Conservation (phyloP, 2,797 vertebrate genomes). For the Cossypha dichroa region DNA sequence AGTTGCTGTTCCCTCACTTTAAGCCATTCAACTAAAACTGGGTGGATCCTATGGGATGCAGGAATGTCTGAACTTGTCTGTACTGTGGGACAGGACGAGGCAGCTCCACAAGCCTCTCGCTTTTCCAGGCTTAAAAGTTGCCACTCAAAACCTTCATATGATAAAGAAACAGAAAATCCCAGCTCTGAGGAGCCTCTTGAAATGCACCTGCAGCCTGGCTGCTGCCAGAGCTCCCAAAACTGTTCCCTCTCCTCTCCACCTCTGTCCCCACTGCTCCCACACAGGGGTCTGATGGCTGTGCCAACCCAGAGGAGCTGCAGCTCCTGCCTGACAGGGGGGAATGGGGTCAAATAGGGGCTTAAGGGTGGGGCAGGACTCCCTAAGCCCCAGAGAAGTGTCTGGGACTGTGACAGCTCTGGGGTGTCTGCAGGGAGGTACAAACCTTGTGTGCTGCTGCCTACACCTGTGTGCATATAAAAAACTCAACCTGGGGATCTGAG, state of each 20-base stretch:
- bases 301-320: neutral
- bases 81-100: neutral
- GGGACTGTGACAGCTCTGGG: neutral
- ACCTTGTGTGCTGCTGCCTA: neutral
- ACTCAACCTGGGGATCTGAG: neutral
- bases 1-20: neutral
- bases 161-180: neutral
- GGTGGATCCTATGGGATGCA: neutral
- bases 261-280: neutral
- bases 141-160: neutral
- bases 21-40: neutral
- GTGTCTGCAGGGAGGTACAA: neutral
- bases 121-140: neutral
- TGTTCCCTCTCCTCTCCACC: neutral
- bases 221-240: neutral
- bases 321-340: neutral
- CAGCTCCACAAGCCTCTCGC: neutral
- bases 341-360: rapidly evolving
- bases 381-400: neutral
- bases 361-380: neutral
- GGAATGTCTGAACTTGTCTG: neutral
- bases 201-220: neutral
- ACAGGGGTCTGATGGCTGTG: neutral
- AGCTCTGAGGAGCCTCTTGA: neutral
- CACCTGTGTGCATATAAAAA: neutral